phyloP scores from a whole-genome alignment of 2,797 vertebrate species.

The Prionace glauca region DNA sequence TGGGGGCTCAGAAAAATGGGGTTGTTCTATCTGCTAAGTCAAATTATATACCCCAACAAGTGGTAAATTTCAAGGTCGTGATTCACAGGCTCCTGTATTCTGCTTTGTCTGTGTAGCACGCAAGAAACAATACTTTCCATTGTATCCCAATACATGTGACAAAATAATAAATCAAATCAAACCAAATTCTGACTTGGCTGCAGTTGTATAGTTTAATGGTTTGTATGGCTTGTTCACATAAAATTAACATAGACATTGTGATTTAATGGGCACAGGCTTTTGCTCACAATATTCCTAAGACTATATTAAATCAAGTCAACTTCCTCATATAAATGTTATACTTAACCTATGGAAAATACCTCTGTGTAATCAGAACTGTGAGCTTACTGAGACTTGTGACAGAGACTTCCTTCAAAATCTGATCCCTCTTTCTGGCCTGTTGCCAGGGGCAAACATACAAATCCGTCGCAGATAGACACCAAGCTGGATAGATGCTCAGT shows the following conservation, averaged over 20 bases:
- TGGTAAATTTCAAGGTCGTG: background rate
- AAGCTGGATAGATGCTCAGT: background rate
- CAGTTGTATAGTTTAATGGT: background rate
- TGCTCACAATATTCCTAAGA: background rate
- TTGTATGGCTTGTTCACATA: slow-evolving; percentile 1
- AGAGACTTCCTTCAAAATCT: background rate
- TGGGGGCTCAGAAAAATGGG: no score
- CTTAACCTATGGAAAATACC: background rate
- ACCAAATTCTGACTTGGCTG: background rate
- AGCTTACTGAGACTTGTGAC: background rate
- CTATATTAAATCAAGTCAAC: background rate
- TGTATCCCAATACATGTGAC: no score
- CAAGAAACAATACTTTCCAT: no score
- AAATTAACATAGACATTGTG: background rate
- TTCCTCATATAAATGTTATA: background rate
- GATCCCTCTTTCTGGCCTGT: background rate
- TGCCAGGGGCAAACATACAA: background rate
- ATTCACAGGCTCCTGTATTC: background rate
- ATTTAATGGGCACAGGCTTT: background rate
- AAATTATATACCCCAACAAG: no score
- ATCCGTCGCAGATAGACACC: background rate
- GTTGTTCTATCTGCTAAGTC: no score
- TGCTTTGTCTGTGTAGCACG: background rate
- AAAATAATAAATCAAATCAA: no score
- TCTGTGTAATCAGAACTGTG: background rate